Evolutionary conservation across 2,888 invertebrate species (phyloP).

Genomic region (Opisthograptis luteolata): DNA sequence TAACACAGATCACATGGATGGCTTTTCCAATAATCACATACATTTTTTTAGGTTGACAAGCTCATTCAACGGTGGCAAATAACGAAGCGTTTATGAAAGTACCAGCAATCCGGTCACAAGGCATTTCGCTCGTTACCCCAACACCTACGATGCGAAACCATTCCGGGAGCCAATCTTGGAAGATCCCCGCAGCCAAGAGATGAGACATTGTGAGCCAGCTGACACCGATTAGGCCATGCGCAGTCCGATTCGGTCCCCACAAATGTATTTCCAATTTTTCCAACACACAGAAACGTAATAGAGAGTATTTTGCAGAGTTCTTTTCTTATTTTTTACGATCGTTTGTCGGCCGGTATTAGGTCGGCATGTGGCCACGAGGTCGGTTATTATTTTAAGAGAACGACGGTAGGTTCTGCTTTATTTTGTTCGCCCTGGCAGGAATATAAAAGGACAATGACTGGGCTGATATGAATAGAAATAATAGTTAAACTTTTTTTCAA

Average conservation of each 20-base stretch:
- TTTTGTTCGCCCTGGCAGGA: constrained; percentile 21
- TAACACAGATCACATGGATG: no score
- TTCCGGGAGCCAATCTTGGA: constrained; percentile 4
- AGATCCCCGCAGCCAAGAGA: constrained; percentile 15
- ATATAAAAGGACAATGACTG: constrained; percentile 21
- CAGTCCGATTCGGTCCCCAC: constrained; percentile 50
- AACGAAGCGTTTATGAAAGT: no score
- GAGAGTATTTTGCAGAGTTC: constrained; percentile 74
- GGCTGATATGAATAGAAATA: constrained; percentile 7
- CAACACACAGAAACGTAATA: constrained; percentile 67
- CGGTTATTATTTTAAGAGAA: constrained; percentile 70
- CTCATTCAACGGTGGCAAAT: no score
- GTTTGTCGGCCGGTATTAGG: constrained; percentile 67
- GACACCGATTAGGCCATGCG: constrained; percentile 33
- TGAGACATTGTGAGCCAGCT: constrained; percentile 33
- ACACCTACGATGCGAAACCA: not conserved
- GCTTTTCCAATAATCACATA: no score
- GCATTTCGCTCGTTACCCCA: not conserved
- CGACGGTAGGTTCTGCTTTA: constrained; percentile 32
- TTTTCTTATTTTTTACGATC: constrained; percentile 79
- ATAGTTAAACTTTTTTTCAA: not conserved
- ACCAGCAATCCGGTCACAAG: not conserved
- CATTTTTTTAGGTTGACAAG: no score
- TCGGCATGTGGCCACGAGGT: constrained; percentile 72
- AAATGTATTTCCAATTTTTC: constrained; percentile 75